A percentile compares a stretch with the other conserved stretches of the same genome.
These are phyloP conservation scores for Conopomorpha cramerella DNA, from an alignment of 1,140 invertebrate species.

Conservation along the genomic window DNA sequence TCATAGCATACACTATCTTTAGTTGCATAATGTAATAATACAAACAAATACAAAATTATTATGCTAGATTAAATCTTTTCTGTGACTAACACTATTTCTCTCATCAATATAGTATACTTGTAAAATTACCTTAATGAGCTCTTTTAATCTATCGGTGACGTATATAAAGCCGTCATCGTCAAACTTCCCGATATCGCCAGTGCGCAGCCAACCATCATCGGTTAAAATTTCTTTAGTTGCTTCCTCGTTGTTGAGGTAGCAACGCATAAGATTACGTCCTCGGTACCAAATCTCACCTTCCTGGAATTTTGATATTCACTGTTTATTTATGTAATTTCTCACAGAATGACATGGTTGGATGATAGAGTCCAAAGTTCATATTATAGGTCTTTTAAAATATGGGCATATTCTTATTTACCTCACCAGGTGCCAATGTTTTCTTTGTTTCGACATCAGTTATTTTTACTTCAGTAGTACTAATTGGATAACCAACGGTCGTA, in stretches of 20 bases:
- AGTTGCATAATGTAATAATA: no score
- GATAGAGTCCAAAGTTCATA: no score
- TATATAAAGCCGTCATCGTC: conserved; percentile 75
- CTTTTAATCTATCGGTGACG: conserved; percentile 84
- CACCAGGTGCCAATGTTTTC: conserved; percentile 65
- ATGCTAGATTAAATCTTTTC: no score
- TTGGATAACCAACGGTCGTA: conserved; percentile 64
- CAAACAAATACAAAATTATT: no score
- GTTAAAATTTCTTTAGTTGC: conserved; percentile 73
- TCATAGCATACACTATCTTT: no score
- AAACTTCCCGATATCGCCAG: conserved; percentile 81
- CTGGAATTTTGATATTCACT: no score
- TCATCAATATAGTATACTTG: no score
- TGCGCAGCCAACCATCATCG: conserved; percentile 77
- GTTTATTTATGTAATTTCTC: no score
- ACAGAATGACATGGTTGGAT: no score
- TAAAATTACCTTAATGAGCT: conserved; percentile 77
- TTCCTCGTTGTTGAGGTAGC: conserved; percentile 77
- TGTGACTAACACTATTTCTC: no score
- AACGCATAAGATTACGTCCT: conserved; percentile 74
- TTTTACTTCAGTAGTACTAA: conserved; percentile 69
- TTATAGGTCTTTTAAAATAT: no score
- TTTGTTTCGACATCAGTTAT: conserved; percentile 64
- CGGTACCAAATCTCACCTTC: conserved; percentile 71
- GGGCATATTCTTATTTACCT: conserved; percentile 24